Percentiles rank a stretch among this genome's conserved stretches.
Conservation (phyloP, 2,888 invertebrate species). For the Venusia cambrica region DNA sequence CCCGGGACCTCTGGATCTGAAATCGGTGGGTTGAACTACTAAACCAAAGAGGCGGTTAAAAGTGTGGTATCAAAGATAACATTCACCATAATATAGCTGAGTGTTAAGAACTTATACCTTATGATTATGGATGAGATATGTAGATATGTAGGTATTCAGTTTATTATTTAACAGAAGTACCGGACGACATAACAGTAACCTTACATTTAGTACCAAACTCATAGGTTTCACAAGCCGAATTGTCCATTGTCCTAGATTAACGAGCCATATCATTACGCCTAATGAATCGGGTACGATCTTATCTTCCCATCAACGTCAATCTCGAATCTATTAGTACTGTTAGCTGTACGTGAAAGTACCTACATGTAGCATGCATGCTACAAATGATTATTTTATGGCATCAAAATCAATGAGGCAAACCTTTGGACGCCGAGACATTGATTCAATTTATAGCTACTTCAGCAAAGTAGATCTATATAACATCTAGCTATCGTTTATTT, state of each 20-base stretch:
- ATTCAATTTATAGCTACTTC: no score
- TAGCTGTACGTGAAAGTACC: slow-evolving; percentile 22
- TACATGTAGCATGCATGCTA: slow-evolving; percentile 13
- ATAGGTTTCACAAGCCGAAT: slow-evolving; percentile 56
- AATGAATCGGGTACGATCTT: slow-evolving; percentile 71
- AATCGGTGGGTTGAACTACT: no score
- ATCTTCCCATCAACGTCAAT: slow-evolving; percentile 69
- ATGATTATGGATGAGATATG: no score
- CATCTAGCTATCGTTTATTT: no score
- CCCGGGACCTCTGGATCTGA: no score
- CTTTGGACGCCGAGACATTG: no score
- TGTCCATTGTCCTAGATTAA: slow-evolving; percentile 74
- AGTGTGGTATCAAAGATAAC: no score
- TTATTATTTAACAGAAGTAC: slow-evolving; percentile 51
- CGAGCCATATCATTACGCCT: slow-evolving; percentile 75
- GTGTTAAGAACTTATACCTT: no score
- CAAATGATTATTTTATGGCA: slow-evolving; percentile 24
- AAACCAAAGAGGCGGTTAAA: no score
- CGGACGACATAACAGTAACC: slow-evolving; percentile 49
- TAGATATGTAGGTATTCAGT: no score
- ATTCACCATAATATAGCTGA: no score
- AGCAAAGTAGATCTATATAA: no score
- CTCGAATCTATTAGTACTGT: slow-evolving; percentile 59
- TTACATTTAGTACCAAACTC: slow-evolving; percentile 43
- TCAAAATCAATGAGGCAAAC: slow-evolving; percentile 25